Conservation (phyloP, 2,888 invertebrate species). For the Meganola albula region DNA sequence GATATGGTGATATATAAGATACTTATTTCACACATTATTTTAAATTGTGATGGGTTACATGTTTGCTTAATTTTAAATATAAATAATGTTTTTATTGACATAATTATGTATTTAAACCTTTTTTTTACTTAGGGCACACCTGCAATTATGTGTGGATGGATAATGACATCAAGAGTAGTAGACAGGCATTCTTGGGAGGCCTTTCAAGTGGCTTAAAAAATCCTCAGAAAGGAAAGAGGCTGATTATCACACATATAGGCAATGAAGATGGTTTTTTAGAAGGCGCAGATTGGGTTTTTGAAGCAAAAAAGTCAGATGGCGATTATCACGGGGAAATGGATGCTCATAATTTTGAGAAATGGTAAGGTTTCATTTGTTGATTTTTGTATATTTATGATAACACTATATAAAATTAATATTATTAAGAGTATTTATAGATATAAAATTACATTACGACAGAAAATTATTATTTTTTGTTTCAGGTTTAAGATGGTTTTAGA, state of each 20-base stretch:
- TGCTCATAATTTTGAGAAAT: conserved; percentile 3
- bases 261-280: conserved; percentile 6
- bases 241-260: conserved; percentile 9
- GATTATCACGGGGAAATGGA: conserved; percentile 4
- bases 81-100: too few species aligned
- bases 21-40: too few species aligned
- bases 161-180: conserved; percentile 9
- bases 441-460: too few species aligned
- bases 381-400: background rate
- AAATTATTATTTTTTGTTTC: too few species aligned
- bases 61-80: too few species aligned
- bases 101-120: too few species aligned
- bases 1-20: too few species aligned
- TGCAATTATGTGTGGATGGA: conserved; percentile 12
- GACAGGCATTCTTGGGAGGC: conserved; percentile 14
- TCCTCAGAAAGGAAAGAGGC: too few species aligned
- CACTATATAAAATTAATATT: too few species aligned
- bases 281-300: conserved; percentile 5
- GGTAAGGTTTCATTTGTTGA: background rate
- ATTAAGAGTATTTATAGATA: too few species aligned
- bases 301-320: conserved; percentile 4
- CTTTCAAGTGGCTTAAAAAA: conserved; percentile 13
- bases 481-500: too few species aligned
- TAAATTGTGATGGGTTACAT: too few species aligned
- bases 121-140: conserved; percentile 15